Percentiles rank a stretch among this genome's conserved stretches.
These are phyloP conservation scores for Caenorhabditis angaria DNA, from an alignment of 2,888 invertebrate genomes.

Conservation along the genomic window DNA sequence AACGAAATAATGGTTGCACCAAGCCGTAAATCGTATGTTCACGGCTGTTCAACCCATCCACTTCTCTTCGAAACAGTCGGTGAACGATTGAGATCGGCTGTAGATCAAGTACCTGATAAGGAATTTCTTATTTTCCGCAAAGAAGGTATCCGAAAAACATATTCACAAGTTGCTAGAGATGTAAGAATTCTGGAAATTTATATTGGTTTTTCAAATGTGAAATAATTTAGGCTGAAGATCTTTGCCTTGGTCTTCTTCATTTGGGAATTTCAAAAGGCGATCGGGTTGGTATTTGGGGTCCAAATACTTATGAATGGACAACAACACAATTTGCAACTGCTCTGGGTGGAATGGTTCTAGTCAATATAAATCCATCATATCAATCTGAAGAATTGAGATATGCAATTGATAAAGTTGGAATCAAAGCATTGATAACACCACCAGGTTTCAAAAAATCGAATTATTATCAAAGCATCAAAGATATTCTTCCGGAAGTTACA, in stretches of 20 bases:
- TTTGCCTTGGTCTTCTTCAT: constrained; percentile 81
- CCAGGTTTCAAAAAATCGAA: constrained; percentile 78
- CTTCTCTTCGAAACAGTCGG: constrained; percentile 69
- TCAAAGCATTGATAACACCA: constrained; percentile 79
- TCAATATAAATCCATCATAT: constrained; percentile 83
- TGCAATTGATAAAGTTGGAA: constrained; percentile 79
- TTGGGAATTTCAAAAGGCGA: constrained; percentile 82
- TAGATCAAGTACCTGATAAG: constrained; percentile 66
- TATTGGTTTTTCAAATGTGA: neutral
- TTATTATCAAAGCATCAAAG: constrained; percentile 76
- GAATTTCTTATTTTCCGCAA: constrained; percentile 70
- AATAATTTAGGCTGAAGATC: constrained; percentile 77
- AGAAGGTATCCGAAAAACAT: constrained; percentile 66
- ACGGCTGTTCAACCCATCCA: constrained; percentile 62
- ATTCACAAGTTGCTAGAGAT: constrained; percentile 65
- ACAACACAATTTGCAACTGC: constrained; percentile 80
- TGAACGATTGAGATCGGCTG: constrained; percentile 64
- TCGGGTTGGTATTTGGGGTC: constrained; percentile 83
- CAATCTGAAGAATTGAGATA: constrained; percentile 80
- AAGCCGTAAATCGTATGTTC: constrained; percentile 65
- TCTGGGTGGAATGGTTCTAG: constrained; percentile 81
- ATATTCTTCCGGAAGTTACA: constrained; percentile 65
- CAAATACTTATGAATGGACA: constrained; percentile 83
- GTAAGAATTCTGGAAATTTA: constrained; percentile 43
- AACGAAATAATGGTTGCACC: constrained; percentile 51